These are phyloP conservation scores for Drosophila demipolita DNA, from an alignment of 2,888 invertebrate genomes.

Conservation along the genomic window DNA sequence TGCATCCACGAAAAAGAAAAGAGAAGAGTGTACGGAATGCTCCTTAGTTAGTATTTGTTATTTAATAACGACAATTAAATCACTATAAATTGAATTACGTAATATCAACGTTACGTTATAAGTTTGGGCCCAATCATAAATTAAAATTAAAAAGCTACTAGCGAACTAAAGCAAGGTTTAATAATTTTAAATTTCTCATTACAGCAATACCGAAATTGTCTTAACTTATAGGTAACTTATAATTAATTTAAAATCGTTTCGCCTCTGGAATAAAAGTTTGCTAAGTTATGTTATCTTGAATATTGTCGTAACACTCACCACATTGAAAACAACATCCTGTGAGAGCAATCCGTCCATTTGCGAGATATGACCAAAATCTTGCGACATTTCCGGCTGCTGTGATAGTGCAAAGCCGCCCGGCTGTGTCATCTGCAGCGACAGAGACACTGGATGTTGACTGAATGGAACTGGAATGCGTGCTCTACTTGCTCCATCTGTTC, in stretches of 20 bases:
- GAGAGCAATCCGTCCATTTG: conserved; percentile 98
- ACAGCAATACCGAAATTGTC: neutral
- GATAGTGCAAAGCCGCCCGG: conserved; percentile 88
- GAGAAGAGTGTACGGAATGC: conserved; percentile 23
- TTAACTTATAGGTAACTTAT: neutral
- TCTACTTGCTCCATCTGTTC: conserved; percentile 7
- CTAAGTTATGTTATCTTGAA: neutral
- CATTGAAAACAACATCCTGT: conserved; percentile 88
- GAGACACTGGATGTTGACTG: conserved; percentile 87
- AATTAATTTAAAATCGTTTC: neutral
- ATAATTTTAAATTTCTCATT: neutral
- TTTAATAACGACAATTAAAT: neutral
- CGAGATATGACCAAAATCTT: conserved; percentile 87
- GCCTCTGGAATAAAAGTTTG: neutral
- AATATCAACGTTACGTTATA: neutral
- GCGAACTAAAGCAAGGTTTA: neutral
- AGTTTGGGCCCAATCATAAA: neutral
- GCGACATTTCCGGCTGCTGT: conserved; percentile 87
- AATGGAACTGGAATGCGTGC: conserved; percentile 85
- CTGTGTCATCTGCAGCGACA: conserved; percentile 91
- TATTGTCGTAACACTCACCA: conserved; percentile 66
- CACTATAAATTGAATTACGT: neutral
- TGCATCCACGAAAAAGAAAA: neutral
- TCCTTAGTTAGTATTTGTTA: neutral
- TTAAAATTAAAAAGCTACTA: neutral